Evolutionary conservation across 2,797 vertebrate genomes (phyloP).

Genomic region (Rallus crepitans): DNA sequence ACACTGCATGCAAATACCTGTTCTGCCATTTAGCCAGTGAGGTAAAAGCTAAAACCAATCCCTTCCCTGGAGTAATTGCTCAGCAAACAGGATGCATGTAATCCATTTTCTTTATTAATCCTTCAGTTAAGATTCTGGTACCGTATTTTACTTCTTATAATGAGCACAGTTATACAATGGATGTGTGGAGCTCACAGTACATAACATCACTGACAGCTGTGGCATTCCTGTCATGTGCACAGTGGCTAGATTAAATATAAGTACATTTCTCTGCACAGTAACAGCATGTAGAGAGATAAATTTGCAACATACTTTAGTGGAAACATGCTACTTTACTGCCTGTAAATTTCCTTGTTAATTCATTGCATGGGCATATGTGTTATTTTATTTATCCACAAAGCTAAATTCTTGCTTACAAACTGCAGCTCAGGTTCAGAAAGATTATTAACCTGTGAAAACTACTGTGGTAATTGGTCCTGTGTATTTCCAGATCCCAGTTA

Average conservation of each 20-base stretch:
- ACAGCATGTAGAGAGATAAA: neutral
- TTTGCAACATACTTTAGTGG: neutral
- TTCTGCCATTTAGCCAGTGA: conserved; percentile 49
- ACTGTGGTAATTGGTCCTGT: neutral
- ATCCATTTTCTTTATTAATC: conserved; percentile 77
- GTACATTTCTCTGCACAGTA: conserved; percentile 10
- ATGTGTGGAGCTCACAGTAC: conserved; percentile 37
- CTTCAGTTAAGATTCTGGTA: conserved; percentile 61
- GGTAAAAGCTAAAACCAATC: conserved; percentile 58
- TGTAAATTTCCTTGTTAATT: neutral
- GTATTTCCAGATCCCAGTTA: neutral
- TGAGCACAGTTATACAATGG: conserved; percentile 57
- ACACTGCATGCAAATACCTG: conserved; percentile 34
- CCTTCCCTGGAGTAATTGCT: conserved; percentile 61
- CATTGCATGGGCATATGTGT: neutral
- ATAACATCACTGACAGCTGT: conserved; percentile 26
- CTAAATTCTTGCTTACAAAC: neutral
- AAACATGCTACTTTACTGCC: neutral
- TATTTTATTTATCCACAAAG: neutral
- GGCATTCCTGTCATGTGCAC: conserved; percentile 13
- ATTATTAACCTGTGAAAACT: neutral
- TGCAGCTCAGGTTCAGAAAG: neutral
- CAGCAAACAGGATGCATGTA: conserved; percentile 66
- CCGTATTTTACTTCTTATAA: conserved; percentile 64
- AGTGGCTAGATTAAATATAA: conserved; percentile 53